Evolutionary conservation across 2,797 vertebrate genomes (phyloP).

Genomic region (Numenius phaeopus): DNA sequence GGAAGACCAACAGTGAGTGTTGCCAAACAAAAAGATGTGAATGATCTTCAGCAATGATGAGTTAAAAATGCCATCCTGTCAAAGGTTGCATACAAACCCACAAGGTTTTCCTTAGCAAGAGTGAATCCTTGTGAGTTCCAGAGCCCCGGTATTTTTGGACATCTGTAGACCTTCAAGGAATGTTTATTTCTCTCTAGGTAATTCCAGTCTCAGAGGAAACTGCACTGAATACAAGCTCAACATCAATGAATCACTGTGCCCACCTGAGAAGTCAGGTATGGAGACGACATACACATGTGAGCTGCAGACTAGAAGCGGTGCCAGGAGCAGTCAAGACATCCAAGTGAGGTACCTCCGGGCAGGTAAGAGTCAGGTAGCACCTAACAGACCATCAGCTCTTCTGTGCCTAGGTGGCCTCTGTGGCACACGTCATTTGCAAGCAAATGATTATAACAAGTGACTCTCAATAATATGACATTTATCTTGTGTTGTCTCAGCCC

Average conservation of each 20-base stretch:
- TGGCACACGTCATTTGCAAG: neutral
- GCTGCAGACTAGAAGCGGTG: conserved; percentile 61
- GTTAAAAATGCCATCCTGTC: neutral
- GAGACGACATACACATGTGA: conserved; percentile 69
- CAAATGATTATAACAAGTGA: neutral
- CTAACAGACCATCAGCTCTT: neutral
- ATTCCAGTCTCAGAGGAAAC: neutral
- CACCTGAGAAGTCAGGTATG: conserved; percentile 3
- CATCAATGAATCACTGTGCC: conserved; percentile 32
- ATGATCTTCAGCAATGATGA: neutral
- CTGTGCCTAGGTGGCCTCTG: neutral
- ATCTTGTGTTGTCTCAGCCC: conserved; percentile 69
- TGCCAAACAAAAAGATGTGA: neutral
- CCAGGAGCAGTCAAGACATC: conserved; percentile 47
- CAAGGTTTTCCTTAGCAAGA: neutral
- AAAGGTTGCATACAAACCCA: neutral
- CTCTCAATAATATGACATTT: neutral
- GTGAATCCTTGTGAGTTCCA: neutral
- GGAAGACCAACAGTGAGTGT: neutral
- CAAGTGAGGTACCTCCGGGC: conserved; percentile 55
- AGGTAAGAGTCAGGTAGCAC: conserved; percentile 61
- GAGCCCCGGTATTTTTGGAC: neutral
- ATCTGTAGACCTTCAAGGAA: neutral
- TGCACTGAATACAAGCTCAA: conserved; percentile 69
- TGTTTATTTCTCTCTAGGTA: conserved; percentile 59